phyloP scores from a whole-genome alignment of 1,140 invertebrate species.

The Euura saliciscinereae region DNA sequence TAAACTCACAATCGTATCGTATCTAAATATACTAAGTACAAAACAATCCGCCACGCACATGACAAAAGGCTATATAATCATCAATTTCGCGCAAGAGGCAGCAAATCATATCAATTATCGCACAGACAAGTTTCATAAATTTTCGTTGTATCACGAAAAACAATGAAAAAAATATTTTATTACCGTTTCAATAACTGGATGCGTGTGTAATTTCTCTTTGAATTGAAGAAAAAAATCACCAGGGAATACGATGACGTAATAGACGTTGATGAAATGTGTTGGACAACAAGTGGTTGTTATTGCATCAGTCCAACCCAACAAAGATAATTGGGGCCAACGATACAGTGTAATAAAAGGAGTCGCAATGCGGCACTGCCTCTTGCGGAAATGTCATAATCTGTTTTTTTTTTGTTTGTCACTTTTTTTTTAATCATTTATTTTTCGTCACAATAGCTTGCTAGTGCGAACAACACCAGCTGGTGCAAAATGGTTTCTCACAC shows the following conservation, averaged over 20 bases:
- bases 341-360: no score
- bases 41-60: not conserved
- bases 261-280: no score
- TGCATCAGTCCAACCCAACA: no score
- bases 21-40: constrained; percentile 1
- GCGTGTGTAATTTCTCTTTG: no score
- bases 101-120: not conserved
- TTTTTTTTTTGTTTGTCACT: not conserved
- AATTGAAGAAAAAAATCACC: no score
- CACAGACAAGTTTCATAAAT: not conserved
- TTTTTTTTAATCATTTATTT: not conserved
- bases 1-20: constrained; percentile 2
- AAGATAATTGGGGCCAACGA: no score
- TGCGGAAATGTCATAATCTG: not conserved
- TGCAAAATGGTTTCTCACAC: constrained; percentile 5
- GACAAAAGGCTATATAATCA: not conserved
- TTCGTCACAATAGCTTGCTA: not conserved
- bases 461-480: not conserved
- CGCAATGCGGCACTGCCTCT: not conserved
- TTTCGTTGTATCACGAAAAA: not conserved
- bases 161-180: not conserved
- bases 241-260: no score
- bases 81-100: not conserved
- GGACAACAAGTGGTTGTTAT: no score
- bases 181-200: no score